These are phyloP conservation scores for Myotis yumanensis DNA, from an alignment of 2,113 vertebrate genomes.

Conservation along the genomic window DNA sequence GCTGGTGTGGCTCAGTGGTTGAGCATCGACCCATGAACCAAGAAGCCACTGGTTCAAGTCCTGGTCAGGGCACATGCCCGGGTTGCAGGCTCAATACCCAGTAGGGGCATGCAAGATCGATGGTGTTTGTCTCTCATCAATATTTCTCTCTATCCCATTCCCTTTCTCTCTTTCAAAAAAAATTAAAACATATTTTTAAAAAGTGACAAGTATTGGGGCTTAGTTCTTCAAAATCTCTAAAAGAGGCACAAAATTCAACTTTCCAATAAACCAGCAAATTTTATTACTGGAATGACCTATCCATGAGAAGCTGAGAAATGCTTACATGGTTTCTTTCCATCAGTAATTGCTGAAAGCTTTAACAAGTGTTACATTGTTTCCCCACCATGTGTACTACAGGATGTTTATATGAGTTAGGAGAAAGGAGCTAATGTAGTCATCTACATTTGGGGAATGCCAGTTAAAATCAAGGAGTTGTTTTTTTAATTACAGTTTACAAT, in stretches of 20 bases:
- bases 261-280: background rate
- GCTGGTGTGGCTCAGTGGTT: too few relatives aligned
- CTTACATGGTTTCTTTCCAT: background rate
- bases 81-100: too few relatives aligned
- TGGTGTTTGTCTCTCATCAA: too few relatives aligned
- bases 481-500: background rate
- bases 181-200: too few relatives aligned
- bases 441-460: background rate
- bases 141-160: too few relatives aligned
- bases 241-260: background rate
- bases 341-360: background rate
- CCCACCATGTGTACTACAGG: background rate
- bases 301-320: background rate
- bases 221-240: constrained; percentile 4
- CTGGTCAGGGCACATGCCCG: too few relatives aligned
- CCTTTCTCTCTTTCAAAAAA: too few relatives aligned
- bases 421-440: constrained; percentile 1
- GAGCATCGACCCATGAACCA: too few relatives aligned
- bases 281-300: constrained; percentile 15
- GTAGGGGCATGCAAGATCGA: too few relatives aligned
- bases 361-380: background rate
- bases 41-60: too few relatives aligned
- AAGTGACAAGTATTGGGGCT: background rate
- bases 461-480: background rate
- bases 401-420: constrained; percentile 18